A percentile compares a stretch with the other conserved stretches of the same genome.
These are phyloP conservation scores for Aurelia aurita DNA, from an alignment of 30 jellyfish, hydroid and myxozoan genomes.

Conservation along the genomic window DNA sequence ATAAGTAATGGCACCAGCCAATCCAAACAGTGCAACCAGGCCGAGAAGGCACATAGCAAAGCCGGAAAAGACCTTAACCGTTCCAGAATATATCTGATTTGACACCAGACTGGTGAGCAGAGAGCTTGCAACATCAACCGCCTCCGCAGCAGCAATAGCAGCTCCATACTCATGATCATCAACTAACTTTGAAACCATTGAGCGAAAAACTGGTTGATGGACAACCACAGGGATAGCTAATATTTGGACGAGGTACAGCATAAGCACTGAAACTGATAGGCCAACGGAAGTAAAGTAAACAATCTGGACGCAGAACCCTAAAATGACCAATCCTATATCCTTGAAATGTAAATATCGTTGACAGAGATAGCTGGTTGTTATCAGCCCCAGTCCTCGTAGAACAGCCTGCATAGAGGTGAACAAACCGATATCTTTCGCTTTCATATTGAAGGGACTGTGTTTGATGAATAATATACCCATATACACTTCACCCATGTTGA, in stretches of 20 bases:
- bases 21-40: neutral
- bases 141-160: constrained; percentile 39
- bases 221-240: constrained; percentile 34
- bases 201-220: constrained; percentile 52
- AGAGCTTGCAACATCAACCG: constrained; percentile 42
- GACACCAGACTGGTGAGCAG: constrained; percentile 44
- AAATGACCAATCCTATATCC: constrained; percentile 45
- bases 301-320: constrained; percentile 36
- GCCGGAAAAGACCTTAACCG: constrained; percentile 55
- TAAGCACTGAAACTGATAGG: constrained; percentile 6
- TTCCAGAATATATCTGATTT: constrained; percentile 40
- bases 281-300: constrained; percentile 22
- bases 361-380: constrained; percentile 30
- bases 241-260: constrained; percentile 36
- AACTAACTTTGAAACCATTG: constrained; percentile 62
- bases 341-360: constrained; percentile 13
- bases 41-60: constrained; percentile 44
- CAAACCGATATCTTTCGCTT: constrained; percentile 37
- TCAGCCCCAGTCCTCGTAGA: constrained; percentile 31
- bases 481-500: constrained; percentile 51
- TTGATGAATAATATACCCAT: constrained; percentile 48
- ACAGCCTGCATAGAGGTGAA: constrained; percentile 8
- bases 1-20: constrained; percentile 9
- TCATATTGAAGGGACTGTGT: constrained; percentile 62
- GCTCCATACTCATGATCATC: constrained; percentile 70